Evolutionary conservation across 1,140 invertebrate species (phyloP).

Genomic region (Papilio aristodemus): DNA sequence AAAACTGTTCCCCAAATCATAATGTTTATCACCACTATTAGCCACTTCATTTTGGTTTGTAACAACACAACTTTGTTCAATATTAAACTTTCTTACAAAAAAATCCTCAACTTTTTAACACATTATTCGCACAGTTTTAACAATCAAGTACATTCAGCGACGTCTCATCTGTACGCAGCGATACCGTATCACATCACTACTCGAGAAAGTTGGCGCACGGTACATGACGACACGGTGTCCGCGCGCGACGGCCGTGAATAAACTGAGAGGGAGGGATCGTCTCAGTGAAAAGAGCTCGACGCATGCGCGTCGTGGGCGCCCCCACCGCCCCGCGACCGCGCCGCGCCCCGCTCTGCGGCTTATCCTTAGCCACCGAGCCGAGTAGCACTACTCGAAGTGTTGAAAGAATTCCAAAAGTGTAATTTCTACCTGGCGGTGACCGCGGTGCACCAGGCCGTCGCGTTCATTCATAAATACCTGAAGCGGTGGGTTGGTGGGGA

Average conservation of each 20-base stretch:
- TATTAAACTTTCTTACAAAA: conserved; percentile 48
- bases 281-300: conserved; percentile 59
- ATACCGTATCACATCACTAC: conserved; percentile 78
- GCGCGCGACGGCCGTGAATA: conserved; percentile 59
- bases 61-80: conserved; percentile 46
- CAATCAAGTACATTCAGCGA: conserved; percentile 20
- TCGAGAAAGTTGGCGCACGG: conserved; percentile 74
- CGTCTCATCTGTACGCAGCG: conserved; percentile 46
- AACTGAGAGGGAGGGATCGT: conserved; percentile 74
- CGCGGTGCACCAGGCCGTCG: conserved; percentile 63
- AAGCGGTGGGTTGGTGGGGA: conserved; percentile 50
- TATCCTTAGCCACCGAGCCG: conserved; percentile 64
- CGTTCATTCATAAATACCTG: conserved; percentile 80
- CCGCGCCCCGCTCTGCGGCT: conserved; percentile 73
- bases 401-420: conserved; percentile 78
- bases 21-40: conserved; percentile 67
- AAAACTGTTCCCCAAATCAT: conserved; percentile 64
- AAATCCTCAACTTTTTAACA: conserved; percentile 42
- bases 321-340: conserved; percentile 67
- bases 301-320: conserved; percentile 64
- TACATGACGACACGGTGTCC: conserved; percentile 66
- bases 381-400: conserved; percentile 64
- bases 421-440: conserved; percentile 76
- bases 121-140: conserved; percentile 36
- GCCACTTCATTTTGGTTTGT: conserved; percentile 72